phyloP scores from a whole-genome alignment of 2,888 invertebrate genomes.

The Ennomos erosarius region DNA sequence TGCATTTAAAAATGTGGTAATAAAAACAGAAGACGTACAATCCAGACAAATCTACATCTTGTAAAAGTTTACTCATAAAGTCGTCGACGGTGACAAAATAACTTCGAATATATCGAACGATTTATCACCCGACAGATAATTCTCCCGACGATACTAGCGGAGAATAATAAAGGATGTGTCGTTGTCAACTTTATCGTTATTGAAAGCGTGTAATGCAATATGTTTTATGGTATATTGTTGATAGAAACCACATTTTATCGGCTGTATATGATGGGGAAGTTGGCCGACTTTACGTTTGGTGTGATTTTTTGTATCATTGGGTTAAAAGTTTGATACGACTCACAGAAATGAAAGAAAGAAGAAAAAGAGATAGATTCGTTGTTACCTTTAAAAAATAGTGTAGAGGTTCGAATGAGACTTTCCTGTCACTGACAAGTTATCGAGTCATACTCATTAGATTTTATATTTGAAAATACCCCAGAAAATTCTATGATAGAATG shows the following conservation, averaged over 20 bases:
- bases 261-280: constrained; percentile 14
- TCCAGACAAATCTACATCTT: neutral
- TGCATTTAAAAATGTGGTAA: too few species aligned
- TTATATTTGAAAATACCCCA: too few species aligned
- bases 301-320: too few species aligned
- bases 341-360: too few species aligned
- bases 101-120: constrained; percentile 21
- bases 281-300: neutral
- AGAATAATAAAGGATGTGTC: constrained; percentile 21
- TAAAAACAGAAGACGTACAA: too few species aligned
- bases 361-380: too few species aligned
- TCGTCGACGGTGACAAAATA: constrained; percentile 8
- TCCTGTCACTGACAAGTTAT: too few species aligned
- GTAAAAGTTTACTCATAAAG: constrained; percentile 11
- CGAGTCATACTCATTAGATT: too few species aligned
- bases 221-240: constrained; percentile 36
- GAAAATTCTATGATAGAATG: too few species aligned
- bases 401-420: too few species aligned
- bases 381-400: too few species aligned
- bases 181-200: constrained; percentile 38
- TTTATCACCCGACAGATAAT: constrained; percentile 36
- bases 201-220: constrained; percentile 36
- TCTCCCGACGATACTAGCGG: constrained; percentile 22
- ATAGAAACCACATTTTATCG: constrained; percentile 34
- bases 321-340: too few species aligned